Percentiles rank a stretch among this genome's conserved stretches.
These are phyloP conservation scores for Quadroppia sp. DNA, from an alignment of 2,888 invertebrate species.

Conservation along the genomic window DNA sequence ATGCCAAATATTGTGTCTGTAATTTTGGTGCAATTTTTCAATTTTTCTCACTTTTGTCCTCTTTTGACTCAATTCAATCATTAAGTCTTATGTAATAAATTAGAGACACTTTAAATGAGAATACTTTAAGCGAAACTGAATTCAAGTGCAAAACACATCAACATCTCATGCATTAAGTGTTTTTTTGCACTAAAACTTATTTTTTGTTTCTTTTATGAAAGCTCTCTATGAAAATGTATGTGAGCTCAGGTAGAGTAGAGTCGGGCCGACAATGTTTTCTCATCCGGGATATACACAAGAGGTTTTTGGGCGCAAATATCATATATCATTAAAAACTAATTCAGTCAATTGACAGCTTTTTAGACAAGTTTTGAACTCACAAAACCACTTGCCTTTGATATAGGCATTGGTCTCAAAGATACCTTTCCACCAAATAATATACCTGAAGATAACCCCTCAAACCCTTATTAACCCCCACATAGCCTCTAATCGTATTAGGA, in stretches of 20 bases:
- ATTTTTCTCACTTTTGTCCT: neutral
- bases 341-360: conserved; percentile 2
- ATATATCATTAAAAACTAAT: conserved; percentile 34
- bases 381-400: neutral
- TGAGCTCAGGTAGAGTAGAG: neutral
- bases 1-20: neutral
- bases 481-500: neutral
- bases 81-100: neutral
- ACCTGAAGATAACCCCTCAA: neutral
- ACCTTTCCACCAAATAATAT: conserved; percentile 3
- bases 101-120: neutral
- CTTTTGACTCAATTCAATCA: neutral
- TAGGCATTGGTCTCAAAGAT: neutral
- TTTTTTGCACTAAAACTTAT: neutral
- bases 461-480: no score
- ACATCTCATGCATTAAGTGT: neutral
- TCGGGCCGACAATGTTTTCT: conserved; percentile 11
- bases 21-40: neutral
- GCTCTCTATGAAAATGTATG: no score
- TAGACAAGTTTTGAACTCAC: neutral
- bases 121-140: neutral
- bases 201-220: neutral
- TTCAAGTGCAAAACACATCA: neutral
- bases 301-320: conserved; percentile 2
- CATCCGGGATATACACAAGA: conserved; percentile 8